These are phyloP conservation scores for Burhinus bistriatus DNA, from an alignment of 2,113 vertebrate genomes.

Conservation along the genomic window DNA sequence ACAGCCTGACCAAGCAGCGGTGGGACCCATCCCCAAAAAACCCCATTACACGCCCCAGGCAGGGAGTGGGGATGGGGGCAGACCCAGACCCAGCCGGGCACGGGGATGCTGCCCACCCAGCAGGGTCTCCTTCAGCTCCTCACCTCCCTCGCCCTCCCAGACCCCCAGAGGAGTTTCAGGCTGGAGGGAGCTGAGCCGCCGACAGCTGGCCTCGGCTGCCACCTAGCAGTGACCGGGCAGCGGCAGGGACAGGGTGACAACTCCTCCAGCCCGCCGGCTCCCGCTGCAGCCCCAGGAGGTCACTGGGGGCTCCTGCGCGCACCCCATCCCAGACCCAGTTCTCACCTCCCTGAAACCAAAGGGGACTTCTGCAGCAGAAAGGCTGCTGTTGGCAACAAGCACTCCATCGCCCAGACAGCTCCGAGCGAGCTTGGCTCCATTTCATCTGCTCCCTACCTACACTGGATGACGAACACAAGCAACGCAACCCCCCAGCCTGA, in stretches of 20 bases:
- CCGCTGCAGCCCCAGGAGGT: neutral
- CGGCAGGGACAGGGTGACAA: neutral
- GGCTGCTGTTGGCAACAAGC: neutral
- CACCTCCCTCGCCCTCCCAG: fast-evolving
- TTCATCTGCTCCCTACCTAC: fast-evolving
- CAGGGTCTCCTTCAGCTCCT: neutral
- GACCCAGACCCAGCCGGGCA: neutral
- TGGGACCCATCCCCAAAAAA: neutral
- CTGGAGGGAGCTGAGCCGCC: neutral
- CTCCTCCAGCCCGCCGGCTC: neutral
- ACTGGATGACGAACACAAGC: fast-evolving
- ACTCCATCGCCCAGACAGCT: neutral
- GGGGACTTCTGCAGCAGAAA: neutral
- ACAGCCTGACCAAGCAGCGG: fast-evolving
- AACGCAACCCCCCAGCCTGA: fast-evolving
- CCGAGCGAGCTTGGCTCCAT: fast-evolving
- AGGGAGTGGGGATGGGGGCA: fast-evolving
- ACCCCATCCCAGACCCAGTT: neutral
- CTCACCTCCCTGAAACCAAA: neutral
- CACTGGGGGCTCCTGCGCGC: neutral
- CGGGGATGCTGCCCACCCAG: fast-evolving
- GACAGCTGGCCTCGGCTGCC: neutral
- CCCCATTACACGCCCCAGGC: neutral
- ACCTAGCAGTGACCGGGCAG: neutral
- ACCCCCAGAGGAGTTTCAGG: neutral